Conservation (phyloP, 2,797 vertebrate genomes). For the Mastacembelus armatus region DNA sequence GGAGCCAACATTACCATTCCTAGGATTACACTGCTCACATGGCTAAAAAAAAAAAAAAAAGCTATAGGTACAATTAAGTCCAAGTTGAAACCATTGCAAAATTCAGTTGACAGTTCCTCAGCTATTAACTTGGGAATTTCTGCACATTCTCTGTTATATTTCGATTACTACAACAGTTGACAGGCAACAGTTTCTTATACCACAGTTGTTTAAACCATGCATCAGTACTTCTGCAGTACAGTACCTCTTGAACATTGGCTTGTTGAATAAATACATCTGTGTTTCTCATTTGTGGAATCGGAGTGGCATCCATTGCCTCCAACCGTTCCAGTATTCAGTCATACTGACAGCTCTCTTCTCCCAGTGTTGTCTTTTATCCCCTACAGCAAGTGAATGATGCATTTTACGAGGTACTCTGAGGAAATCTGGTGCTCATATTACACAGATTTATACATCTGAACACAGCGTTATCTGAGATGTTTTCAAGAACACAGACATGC, state of each 20-base stretch:
- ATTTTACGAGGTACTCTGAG: slow-evolving; percentile 31
- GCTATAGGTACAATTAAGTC: background rate
- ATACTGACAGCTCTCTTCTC: slow-evolving; percentile 52
- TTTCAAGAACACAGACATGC: slow-evolving; percentile 56
- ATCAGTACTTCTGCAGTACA: slow-evolving; percentile 10
- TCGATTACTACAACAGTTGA: background rate
- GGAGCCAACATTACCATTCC: background rate
- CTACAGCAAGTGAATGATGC: slow-evolving; percentile 54
- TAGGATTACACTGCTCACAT: background rate
- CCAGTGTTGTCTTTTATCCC: slow-evolving; percentile 40
- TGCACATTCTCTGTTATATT: background rate
- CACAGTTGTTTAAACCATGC: background rate
- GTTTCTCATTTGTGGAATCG: slow-evolving; percentile 43
- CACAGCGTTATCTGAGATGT: slow-evolving; percentile 60
- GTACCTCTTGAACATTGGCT: slow-evolving; percentile 10
- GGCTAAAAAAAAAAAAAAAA: background rate
- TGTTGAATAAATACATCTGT: slow-evolving; percentile 42
- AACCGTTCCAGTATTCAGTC: slow-evolving; percentile 41
- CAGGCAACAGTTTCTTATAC: background rate
- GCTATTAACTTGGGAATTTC: background rate
- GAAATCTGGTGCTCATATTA: slow-evolving; percentile 56
- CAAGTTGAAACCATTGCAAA: background rate
- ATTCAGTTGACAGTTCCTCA: background rate
- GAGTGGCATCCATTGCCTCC: slow-evolving; percentile 25
- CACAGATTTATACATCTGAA: slow-evolving; percentile 68